Base-by-base conservation (phyloP, 2,797 vertebrate species). In the Rhodeus uyekii region DNA sequence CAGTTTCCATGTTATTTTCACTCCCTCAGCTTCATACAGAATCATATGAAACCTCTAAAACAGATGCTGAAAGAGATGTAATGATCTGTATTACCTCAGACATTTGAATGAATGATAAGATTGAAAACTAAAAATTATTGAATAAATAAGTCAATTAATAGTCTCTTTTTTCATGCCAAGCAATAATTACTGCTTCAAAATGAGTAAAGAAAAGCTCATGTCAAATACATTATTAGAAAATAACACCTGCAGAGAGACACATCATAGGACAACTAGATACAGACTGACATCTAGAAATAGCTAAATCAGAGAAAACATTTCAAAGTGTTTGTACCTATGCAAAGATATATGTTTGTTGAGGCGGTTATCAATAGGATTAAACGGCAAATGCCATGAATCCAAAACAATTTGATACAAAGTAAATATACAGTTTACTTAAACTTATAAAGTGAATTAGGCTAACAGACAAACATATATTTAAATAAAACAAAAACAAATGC, bases 231-330 rank as follows among this genome's bases (percentile, higher is more conserved):
- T 87, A 88, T 91, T 88, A 90, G 61, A 93, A 93, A 92, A 91
- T 89, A 87, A 92, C 91, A 91, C 88, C 87, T 90, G 83, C 34
- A 91, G 81, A 85, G 27, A 86, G 82, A 84, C 84, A 93, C 91
- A 84, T 86, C 63, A 87, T 83, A 91, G 87, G 90, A 94, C 91
- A 88, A 89, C 90, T 93, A 88, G 84, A 89, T 92, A 95, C 90
- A 93, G 90, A 92, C 91, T 90, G 90, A 91, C 88, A 93, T 92
- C 93, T 93, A 94, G 90, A 91, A 91, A 93, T 89, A 93, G 89
- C 87, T 92, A 95, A 94, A 93, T 93, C 75, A 95, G 93, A 93
- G 90, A 94, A 94, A 94, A 93, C 92, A 92, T 90, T 92, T 90
- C 73, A 91, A 88, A 91, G 90, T 89, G 92, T 91, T 93, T 91